Percentiles rank a stretch among this genome's conserved stretches.
Conservation (phyloP, 1,140 invertebrate genomes). For the Drosophila pruinosa region DNA sequence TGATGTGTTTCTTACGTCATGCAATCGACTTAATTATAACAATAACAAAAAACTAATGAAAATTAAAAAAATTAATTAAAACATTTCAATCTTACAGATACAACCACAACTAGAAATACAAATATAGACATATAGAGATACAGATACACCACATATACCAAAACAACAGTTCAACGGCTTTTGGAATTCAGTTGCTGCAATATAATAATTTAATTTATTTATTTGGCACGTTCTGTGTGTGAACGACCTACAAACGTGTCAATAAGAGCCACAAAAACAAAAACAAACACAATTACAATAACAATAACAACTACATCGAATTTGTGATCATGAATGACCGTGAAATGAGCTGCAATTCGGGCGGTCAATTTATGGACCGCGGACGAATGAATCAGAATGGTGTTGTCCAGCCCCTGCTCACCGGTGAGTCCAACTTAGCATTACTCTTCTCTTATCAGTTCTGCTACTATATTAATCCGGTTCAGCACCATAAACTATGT, state of each 20-base stretch:
- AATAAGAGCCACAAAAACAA: slow-evolving; percentile 3
- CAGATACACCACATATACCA: slow-evolving; percentile 14
- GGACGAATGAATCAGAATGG: slow-evolving; percentile 87
- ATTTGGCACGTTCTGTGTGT: slow-evolving; percentile 66
- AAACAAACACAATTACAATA: slow-evolving; percentile 15
- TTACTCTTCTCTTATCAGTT: not conserved
- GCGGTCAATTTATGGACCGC: slow-evolving; percentile 81
- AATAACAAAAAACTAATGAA: not conserved
- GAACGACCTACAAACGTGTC: slow-evolving; percentile 35
- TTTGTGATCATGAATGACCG: slow-evolving; percentile 76
- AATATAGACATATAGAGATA: not conserved
- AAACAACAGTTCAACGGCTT: slow-evolving; percentile 60
- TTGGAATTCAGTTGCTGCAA: slow-evolving; percentile 32
- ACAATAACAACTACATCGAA: slow-evolving; percentile 30
- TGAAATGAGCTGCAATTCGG: slow-evolving; percentile 72
- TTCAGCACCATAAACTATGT: not conserved
- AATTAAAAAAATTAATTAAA: not conserved
- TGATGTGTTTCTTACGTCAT: slow-evolving; percentile 31
- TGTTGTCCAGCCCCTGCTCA: slow-evolving; percentile 91
- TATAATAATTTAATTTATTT: slow-evolving; percentile 44
- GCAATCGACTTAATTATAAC: not conserved
- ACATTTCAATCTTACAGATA: slow-evolving; percentile 10
- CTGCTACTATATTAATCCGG: too few relatives aligned
- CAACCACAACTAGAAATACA: not conserved
- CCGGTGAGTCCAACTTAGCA: slow-evolving; percentile 84